These are phyloP conservation scores for Pangasius macronema DNA, from an alignment of 2,797 vertebrate genomes.

Conservation along the genomic window DNA sequence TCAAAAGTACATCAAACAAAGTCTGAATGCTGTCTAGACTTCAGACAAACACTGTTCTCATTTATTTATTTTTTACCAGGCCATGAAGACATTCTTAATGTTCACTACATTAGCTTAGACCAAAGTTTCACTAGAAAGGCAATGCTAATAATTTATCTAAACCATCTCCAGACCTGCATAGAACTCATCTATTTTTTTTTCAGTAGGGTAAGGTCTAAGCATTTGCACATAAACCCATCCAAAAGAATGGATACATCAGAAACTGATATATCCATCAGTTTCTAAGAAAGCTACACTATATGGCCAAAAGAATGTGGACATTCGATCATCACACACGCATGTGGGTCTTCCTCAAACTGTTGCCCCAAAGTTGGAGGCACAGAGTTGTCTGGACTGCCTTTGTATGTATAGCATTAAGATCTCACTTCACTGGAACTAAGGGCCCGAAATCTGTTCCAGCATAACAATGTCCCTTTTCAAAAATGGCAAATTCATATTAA, in stretches of 20 bases:
- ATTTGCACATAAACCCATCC: neutral
- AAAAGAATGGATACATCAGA: neutral
- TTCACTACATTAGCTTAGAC: neutral
- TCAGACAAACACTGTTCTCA: neutral
- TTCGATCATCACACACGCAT: neutral
- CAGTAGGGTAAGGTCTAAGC: neutral
- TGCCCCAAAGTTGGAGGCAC: neutral
- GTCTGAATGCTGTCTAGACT: neutral
- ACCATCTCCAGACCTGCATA: neutral
- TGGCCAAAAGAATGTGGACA: neutral
- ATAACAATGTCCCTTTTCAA: neutral
- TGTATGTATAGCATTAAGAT: neutral
- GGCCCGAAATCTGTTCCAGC: neutral
- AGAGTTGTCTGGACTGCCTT: neutral
- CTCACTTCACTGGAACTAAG: neutral
- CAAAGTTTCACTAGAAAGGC: neutral
- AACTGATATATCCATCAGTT: neutral
- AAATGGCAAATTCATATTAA: neutral
- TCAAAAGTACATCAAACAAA: neutral
- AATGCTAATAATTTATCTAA: neutral
- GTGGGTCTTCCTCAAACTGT: neutral
- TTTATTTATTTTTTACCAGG: neutral
- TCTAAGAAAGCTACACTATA: neutral
- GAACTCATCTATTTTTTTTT: neutral
- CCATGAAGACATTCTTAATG: neutral